Evolutionary conservation across 1,140 invertebrate genomes (phyloP).

Genomic region (Brachystomella parvula): DNA sequence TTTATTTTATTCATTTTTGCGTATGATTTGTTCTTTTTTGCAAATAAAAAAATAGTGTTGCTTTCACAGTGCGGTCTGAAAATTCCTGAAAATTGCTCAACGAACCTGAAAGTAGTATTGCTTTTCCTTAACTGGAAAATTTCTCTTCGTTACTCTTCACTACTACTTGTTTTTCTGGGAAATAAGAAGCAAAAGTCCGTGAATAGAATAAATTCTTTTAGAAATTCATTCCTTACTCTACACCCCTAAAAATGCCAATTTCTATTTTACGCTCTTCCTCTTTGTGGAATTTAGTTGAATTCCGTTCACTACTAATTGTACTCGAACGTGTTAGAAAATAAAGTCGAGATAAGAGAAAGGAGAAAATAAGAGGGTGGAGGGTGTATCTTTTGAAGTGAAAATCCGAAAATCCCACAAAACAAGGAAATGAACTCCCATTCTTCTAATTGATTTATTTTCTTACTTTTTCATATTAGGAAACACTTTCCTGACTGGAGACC

Average conservation of each 20-base stretch:
- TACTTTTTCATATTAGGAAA: conserved; percentile 44
- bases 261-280: too few species aligned
- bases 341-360: background rate
- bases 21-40: background rate
- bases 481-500: conserved; percentile 87
- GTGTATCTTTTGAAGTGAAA: background rate
- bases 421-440: conserved; percentile 9
- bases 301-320: background rate
- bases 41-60: too few species aligned
- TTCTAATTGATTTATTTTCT: conserved; percentile 8
- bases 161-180: too few species aligned
- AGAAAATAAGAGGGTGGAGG: background rate
- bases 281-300: background rate
- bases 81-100: too few species aligned
- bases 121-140: too few species aligned
- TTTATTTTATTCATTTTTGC: too few species aligned
- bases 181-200: too few species aligned
- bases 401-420: background rate
- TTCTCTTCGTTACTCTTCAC: too few species aligned
- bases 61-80: too few species aligned
- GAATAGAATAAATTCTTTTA: too few species aligned
- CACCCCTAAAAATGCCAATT: too few species aligned
- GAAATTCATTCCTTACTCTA: background rate
- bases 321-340: background rate
- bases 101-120: too few species aligned